Conservation (phyloP, 2,888 invertebrate genomes). For the Scotopteryx bipunctaria region DNA sequence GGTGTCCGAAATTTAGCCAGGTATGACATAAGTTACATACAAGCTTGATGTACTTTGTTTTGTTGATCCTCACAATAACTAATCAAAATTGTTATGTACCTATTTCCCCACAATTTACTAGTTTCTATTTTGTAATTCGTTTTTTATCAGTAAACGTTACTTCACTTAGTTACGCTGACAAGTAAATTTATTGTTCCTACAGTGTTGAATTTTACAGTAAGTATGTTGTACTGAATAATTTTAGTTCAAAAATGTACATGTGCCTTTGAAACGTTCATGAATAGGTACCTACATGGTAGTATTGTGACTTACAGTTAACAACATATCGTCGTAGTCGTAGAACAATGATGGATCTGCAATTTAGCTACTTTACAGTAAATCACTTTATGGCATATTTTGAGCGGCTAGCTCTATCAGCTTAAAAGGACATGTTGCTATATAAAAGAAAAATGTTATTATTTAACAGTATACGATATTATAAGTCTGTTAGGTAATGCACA, state of each 20-base stretch:
- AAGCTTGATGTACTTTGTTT: conserved; percentile 35
- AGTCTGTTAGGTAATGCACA: conserved; percentile 1
- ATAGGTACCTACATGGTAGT: background rate
- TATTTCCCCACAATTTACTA: conserved; percentile 12
- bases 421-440: no score
- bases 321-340: no score
- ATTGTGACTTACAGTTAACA: conserved; percentile 13
- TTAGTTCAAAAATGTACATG: background rate
- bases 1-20: conserved; percentile 78
- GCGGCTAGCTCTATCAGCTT: no score
- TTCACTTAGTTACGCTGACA: conserved; percentile 3
- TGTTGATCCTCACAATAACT: conserved; percentile 30
- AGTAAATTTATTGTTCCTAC: background rate
- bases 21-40: conserved; percentile 58
- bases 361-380: no score
- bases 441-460: no score
- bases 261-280: background rate
- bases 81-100: conserved; percentile 9
- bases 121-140: conserved; percentile 16
- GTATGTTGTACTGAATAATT: background rate
- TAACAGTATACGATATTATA: no score
- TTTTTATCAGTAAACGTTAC: conserved; percentile 10
- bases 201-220: background rate
- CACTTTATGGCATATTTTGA: no score
- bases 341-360: no score